Evolutionary conservation across 1,140 invertebrate species (phyloP).

Genomic region (Euschistus heros): DNA sequence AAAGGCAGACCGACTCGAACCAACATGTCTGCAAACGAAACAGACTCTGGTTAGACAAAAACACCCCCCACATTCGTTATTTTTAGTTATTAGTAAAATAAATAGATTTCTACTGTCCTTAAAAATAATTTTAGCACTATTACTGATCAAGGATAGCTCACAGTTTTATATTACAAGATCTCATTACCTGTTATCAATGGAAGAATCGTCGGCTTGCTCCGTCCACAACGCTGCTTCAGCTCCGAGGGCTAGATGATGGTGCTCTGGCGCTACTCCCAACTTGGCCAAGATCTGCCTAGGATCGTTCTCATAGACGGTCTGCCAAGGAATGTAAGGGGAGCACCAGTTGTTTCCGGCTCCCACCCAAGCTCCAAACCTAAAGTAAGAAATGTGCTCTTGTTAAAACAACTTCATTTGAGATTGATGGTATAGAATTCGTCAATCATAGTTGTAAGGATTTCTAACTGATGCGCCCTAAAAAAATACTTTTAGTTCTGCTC

Average conservation of each 20-base stretch:
- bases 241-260: slow-evolving; percentile 40
- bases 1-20: too few relatives aligned
- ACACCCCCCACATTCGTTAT: too few relatives aligned
- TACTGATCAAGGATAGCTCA: neutral
- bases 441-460: too few relatives aligned
- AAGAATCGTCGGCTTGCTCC: slow-evolving; percentile 45
- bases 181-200: slow-evolving; percentile 19
- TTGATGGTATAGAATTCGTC: too few relatives aligned
- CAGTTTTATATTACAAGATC: neutral
- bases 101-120: neutral
- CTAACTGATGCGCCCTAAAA: too few relatives aligned
- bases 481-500: too few relatives aligned
- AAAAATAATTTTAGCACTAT: too few relatives aligned
- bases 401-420: too few relatives aligned
- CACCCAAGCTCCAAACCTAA: slow-evolving; percentile 44
- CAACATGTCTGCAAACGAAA: too few relatives aligned
- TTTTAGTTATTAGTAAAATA: neutral
- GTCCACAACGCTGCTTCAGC: slow-evolving; percentile 70
- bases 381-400: slow-evolving; percentile 22
- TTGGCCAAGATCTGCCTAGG: slow-evolving; percentile 33
- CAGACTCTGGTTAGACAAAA: too few relatives aligned
- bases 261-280: slow-evolving; percentile 16
- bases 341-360: slow-evolving; percentile 70
- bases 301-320: slow-evolving; percentile 69
- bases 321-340: slow-evolving; percentile 78